phyloP scores from a whole-genome alignment of 1,140 invertebrate species.

The Teleogryllus occipitalis region DNA sequence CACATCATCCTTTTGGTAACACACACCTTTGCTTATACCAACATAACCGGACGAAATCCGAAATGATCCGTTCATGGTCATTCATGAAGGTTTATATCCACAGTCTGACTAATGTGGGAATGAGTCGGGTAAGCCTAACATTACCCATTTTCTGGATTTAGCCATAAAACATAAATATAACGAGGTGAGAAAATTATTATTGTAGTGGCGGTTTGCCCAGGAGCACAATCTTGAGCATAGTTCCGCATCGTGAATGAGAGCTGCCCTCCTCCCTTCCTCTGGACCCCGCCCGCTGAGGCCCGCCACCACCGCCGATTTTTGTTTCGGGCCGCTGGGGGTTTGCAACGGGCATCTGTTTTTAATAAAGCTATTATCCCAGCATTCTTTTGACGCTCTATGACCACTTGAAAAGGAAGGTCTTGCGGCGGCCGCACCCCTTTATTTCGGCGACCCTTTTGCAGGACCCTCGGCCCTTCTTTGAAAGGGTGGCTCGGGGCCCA shows the following conservation, averaged over 20 bases:
- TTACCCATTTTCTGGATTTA: no score
- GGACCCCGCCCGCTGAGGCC: no score
- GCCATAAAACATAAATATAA: no score
- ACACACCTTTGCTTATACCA: no score
- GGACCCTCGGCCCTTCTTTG: not conserved
- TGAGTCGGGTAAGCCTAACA: no score
- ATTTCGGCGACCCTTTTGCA: not conserved
- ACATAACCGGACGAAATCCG: no score
- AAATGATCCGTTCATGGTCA: no score
- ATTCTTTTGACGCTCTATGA: conserved; percentile 1
- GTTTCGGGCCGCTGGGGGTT: not conserved
- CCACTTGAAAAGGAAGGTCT: not conserved
- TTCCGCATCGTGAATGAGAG: not conserved
- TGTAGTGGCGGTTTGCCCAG: no score
- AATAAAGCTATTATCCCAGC: not conserved
- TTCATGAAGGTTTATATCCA: no score
- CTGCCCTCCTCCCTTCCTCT: not conserved
- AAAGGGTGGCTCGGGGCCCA: not conserved
- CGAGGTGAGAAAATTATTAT: no score
- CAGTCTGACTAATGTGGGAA: no score
- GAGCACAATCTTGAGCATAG: not conserved
- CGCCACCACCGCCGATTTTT: not conserved
- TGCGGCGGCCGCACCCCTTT: not conserved
- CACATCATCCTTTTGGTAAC: no score
- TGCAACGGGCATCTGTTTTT: not conserved